phyloP scores from a whole-genome alignment of 23 tunicate species.

The Ciona savignyi region DNA sequence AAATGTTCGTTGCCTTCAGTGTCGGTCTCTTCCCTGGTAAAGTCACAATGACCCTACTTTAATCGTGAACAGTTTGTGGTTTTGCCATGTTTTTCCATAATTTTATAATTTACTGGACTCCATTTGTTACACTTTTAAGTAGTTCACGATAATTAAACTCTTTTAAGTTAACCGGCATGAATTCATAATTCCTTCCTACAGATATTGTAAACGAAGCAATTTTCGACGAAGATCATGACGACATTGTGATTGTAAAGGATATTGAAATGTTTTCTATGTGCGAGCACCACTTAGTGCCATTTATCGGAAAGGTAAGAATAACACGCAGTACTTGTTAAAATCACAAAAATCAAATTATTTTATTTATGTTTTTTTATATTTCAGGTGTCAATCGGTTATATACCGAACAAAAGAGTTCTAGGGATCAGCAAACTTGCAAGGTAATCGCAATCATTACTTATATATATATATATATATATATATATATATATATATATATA shows the following conservation, averaged over 20 bases:
- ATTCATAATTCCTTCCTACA: no score
- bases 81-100: no score
- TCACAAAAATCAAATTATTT: neutral
- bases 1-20: no score
- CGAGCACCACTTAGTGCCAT: constrained; percentile 98
- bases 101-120: no score
- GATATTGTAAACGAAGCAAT: constrained; percentile 95
- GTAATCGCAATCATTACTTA: constrained; percentile 14
- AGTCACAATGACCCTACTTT: no score
- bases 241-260: constrained; percentile 94
- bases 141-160: no score
- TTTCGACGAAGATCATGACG: constrained; percentile 88
- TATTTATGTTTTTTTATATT: neutral
- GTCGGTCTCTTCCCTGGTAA: no score
- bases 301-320: constrained; percentile 91
- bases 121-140: no score
- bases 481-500: no score
- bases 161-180: no score
- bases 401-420: constrained; percentile 85
- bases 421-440: constrained; percentile 91
- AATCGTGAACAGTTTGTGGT: no score
- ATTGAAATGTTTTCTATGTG: constrained; percentile 94
- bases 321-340: neutral
- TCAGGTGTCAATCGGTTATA: constrained; percentile 78
- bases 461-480: no score